Conservation (phyloP, 2,888 invertebrate genomes). For the Choreutis nemorana region DNA sequence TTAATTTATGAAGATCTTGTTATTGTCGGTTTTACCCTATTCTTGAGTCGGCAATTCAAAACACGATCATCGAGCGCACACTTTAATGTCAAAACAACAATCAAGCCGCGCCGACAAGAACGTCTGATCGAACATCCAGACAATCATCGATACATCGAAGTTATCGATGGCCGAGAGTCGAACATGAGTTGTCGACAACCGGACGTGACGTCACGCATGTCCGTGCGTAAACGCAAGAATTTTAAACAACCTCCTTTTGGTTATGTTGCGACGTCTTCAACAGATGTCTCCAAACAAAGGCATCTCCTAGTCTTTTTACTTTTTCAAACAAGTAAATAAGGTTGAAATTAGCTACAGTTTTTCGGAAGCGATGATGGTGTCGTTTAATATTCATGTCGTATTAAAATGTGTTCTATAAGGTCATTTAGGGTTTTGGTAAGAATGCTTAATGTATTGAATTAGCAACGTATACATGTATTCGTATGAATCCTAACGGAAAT, state of each 20-base stretch:
- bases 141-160: slow-evolving; percentile 36
- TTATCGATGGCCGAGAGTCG: slow-evolving; percentile 26
- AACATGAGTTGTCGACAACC: slow-evolving; percentile 29
- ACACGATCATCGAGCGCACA: slow-evolving; percentile 29
- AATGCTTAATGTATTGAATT: slow-evolving; percentile 26
- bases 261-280: slow-evolving; percentile 43
- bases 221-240: slow-evolving; percentile 56
- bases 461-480: no score
- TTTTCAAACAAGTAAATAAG: slow-evolving; percentile 17
- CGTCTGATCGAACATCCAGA: slow-evolving; percentile 48
- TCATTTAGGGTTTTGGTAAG: slow-evolving; percentile 37
- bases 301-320: slow-evolving; percentile 25
- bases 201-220: slow-evolving; percentile 55
- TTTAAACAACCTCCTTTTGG: slow-evolving; percentile 59
- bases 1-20: no score
- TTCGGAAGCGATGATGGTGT: slow-evolving; percentile 18
- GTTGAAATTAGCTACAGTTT: slow-evolving; percentile 18
- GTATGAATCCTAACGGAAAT: no score
- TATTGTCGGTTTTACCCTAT: no score
- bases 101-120: slow-evolving; percentile 44
- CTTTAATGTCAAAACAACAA: slow-evolving; percentile 57
- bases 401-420: slow-evolving; percentile 44
- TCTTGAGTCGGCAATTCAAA: slow-evolving; percentile 35
- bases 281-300: slow-evolving; percentile 48
- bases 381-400: slow-evolving; percentile 50